Evolutionary conservation across 2,113 vertebrate genomes (phyloP), one percentile per base, ranked within the genome.

Genomic region (Hippocampus guttulatus): DNA sequence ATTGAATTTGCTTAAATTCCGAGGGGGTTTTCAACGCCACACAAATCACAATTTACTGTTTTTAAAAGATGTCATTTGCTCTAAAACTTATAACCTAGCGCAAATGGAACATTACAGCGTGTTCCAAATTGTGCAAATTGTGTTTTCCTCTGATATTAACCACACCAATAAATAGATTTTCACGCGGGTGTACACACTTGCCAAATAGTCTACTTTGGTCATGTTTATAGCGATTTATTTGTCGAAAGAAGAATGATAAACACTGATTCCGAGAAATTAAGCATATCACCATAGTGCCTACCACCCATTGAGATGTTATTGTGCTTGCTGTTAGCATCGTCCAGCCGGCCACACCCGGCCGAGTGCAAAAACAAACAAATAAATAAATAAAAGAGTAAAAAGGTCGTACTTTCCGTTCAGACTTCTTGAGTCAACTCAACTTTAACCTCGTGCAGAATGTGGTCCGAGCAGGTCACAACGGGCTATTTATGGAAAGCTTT

Each of bases 381-480:
- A 71, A 45, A 38, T 38, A 38, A 33, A 38, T 2, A 38, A 38
- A 5, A 38, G 5, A 33, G 38, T 77, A 57, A 75, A 61, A 75
- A 78, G 71, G 12, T 23, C n/a, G 41, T 12, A 9, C 41, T 61
- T 61, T n/a, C 58, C 14, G 15, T 27, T 61, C 27, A 74, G 86
- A 86, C 86, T 85, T 87, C 81, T 87, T 88, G 81, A 81, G 82
- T 78, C 64, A 81, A 78, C 64, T 87, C 77, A 89, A 85, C 90
- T 90, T 85, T 91, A 78, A 88, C 90, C 86, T 77, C 80, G 67
- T 58, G 60, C 74, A 85, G 84, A 89, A 91, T 86, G 82, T 84
- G 78, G 84, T 79, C 67, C 65, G 71, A 82, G 70, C 69, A 78
- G 74, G 80, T 57, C 72, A 61, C 15, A 67, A 49, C 2, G 0